Evolutionary conservation across 2,888 invertebrate species (phyloP).

Genomic region (Biston betularia): DNA sequence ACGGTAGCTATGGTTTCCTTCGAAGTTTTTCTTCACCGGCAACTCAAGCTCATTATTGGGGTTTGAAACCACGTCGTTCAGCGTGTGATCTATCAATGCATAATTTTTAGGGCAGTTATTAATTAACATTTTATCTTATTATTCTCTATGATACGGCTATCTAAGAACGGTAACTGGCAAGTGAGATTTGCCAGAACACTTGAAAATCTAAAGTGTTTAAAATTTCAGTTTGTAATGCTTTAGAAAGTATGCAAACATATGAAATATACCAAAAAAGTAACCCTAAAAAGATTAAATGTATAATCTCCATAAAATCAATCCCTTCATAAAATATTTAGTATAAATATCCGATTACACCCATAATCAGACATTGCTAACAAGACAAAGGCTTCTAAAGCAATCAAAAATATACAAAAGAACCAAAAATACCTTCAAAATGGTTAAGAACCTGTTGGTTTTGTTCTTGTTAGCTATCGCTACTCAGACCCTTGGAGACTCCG

Average conservation of each 20-base stretch:
- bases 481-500: constrained; percentile 31
- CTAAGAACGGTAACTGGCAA: no score
- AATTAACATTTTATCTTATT: no score
- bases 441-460: constrained; percentile 37
- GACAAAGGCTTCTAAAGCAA: neutral
- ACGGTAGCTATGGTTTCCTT: no score
- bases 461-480: constrained; percentile 31
- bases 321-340: constrained; percentile 18
- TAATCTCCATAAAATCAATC: constrained; percentile 8
- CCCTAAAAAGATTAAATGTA: constrained; percentile 7
- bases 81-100: no score
- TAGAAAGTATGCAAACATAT: neutral
- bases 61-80: no score
- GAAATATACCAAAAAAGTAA: neutral
- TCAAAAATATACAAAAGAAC: constrained; percentile 32
- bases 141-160: no score
- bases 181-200: no score
- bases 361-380: constrained; percentile 16
- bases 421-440: constrained; percentile 55
- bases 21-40: no score
- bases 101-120: no score
- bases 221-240: neutral
- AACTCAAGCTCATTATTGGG: no score
- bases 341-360: constrained; percentile 7
- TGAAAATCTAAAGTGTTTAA: no score